These are phyloP conservation scores for Myrmophylax atrothorax DNA, from an alignment of 2,113 vertebrate genomes.

Conservation along the genomic window DNA sequence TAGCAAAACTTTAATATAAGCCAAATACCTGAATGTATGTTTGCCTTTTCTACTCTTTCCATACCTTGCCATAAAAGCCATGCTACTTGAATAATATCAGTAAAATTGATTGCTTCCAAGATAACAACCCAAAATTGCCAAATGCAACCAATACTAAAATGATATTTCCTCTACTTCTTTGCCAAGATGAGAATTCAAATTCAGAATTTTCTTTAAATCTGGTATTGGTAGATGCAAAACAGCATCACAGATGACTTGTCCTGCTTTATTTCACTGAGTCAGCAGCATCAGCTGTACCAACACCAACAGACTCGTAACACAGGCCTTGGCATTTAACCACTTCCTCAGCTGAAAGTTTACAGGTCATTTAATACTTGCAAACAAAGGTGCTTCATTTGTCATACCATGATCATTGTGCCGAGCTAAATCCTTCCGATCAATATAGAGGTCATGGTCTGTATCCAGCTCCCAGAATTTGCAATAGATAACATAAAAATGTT, in stretches of 20 bases:
- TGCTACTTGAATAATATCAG: not conserved
- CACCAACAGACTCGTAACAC: not conserved
- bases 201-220: not conserved
- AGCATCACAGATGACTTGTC: not conserved
- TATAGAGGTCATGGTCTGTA: constrained; percentile 92
- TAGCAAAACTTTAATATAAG: not conserved
- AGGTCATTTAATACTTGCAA: not conserved
- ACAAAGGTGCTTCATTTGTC: constrained; percentile 7
- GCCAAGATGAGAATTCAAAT: not conserved
- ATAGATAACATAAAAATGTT: constrained; percentile 98
- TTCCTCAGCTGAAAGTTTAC: not conserved
- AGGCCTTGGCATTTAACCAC: not conserved
- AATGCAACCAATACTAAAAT: not conserved
- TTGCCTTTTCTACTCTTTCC: not conserved
- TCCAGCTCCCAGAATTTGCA: constrained; percentile 99
- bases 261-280: not conserved
- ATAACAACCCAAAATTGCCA: not conserved
- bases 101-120: not conserved
- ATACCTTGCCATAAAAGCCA: not conserved
- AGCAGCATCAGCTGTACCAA: not conserved
- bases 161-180: not conserved
- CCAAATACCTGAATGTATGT: not conserved
- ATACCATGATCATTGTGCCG: constrained; percentile 92
- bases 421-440: constrained; percentile 88
- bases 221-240: not conserved